phyloP scores from a whole-genome alignment of 2,113 vertebrate genomes.

The Cromileptes altivelis region DNA sequence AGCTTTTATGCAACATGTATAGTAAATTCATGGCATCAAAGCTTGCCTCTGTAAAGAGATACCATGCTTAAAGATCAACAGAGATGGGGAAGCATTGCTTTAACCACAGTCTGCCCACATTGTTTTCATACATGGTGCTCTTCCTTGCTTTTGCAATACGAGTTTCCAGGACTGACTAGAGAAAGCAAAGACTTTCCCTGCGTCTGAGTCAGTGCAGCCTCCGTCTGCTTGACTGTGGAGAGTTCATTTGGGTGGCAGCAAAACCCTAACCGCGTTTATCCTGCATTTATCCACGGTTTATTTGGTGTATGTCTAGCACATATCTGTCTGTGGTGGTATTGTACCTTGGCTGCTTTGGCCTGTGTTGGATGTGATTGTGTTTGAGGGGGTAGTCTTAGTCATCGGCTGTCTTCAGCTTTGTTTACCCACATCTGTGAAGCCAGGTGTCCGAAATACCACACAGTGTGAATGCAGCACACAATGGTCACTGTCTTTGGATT shows the following conservation, averaged over 20 bases:
- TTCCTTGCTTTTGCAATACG: slow-evolving; percentile 34
- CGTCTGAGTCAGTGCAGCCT: slow-evolving; percentile 53
- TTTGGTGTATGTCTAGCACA: slow-evolving; percentile 59
- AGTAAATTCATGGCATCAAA: slow-evolving; percentile 51
- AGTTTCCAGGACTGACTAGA: slow-evolving; percentile 41
- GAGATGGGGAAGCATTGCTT: slow-evolving; percentile 31
- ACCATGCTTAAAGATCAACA: slow-evolving; percentile 15
- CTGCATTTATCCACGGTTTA: slow-evolving; percentile 63
- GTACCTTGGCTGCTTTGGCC: slow-evolving; percentile 8
- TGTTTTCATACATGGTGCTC: slow-evolving; percentile 38
- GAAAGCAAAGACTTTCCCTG: slow-evolving; percentile 61
- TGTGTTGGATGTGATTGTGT: slow-evolving; percentile 31
- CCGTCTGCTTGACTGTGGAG: slow-evolving; percentile 38
- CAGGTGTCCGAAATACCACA: slow-evolving; percentile 58
- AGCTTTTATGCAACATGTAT: slow-evolving; percentile 64
- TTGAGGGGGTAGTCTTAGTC: slow-evolving; percentile 52
- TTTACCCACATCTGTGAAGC: slow-evolving; percentile 54
- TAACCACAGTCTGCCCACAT: slow-evolving; percentile 21
- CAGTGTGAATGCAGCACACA: background rate
- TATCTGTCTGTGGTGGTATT: slow-evolving; percentile 41
- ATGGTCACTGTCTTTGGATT: background rate
- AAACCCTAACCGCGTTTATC: slow-evolving; percentile 71
- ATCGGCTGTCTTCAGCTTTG: slow-evolving; percentile 23
- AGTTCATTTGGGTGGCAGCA: slow-evolving; percentile 53
- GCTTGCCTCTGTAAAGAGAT: slow-evolving; percentile 21